Percentiles rank a stretch among this genome's conserved stretches.
These are phyloP conservation scores for Eurystomus glaucurus DNA, from an alignment of 2,797 vertebrate species.

Conservation along the genomic window DNA sequence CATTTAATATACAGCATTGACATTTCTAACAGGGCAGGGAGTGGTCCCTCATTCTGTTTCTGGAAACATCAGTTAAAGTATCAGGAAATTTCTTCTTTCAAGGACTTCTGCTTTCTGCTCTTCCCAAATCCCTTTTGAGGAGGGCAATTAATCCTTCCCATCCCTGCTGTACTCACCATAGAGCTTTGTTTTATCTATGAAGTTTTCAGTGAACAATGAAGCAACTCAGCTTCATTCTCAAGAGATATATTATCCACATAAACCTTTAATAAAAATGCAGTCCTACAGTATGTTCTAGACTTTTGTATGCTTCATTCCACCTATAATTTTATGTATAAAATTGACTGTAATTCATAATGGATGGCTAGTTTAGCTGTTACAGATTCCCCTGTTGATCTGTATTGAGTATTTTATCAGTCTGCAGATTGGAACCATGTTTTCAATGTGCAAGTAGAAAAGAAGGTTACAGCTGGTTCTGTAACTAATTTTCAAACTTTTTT, in stretches of 20 bases:
- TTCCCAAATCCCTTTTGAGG: not conserved
- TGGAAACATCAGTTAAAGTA: not conserved
- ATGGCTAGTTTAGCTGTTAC: not conserved
- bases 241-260: not conserved
- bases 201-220: not conserved
- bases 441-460: not conserved
- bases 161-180: not conserved
- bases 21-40: not conserved
- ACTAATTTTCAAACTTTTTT: not conserved
- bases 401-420: not conserved
- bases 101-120: not conserved
- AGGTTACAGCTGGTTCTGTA: not conserved
- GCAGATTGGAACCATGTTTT: not conserved
- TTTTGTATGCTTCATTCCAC: not conserved
- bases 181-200: not conserved
- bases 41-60: not conserved
- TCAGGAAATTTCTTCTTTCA: not conserved
- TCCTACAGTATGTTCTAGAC: not conserved
- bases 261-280: not conserved
- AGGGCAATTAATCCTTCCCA: not conserved
- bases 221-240: not conserved
- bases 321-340: not conserved
- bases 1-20: not conserved
- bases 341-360: not conserved
- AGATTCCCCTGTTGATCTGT: not conserved